A percentile compares a stretch with the other conserved stretches of the same genome.
These are phyloP conservation scores for Vulpes vulpes DNA, from an alignment of 2,113 vertebrate genomes.

Conservation along the genomic window DNA sequence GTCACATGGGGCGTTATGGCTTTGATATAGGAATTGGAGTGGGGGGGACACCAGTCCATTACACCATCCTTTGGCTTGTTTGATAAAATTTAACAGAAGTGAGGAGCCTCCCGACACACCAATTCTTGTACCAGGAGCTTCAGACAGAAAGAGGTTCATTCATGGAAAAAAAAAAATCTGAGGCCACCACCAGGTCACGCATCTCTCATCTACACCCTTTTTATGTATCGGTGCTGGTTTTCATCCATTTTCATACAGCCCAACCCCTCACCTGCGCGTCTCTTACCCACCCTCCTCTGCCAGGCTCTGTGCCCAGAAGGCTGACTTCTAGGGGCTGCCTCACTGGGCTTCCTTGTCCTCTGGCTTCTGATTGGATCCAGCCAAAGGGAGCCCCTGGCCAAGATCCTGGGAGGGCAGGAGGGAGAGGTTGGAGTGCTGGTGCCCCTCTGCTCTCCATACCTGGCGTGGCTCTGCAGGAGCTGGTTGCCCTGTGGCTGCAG, in stretches of 20 bases:
- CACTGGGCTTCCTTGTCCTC: not conserved
- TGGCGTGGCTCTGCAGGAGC: not conserved
- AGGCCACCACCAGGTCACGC: not conserved
- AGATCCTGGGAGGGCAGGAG: not conserved
- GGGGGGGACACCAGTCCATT: not conserved
- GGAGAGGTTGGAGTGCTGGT: accelerated
- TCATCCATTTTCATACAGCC: accelerated
- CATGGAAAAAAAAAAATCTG: not conserved
- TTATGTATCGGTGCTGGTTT: accelerated
- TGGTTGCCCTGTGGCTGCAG: accelerated
- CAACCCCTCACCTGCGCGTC: accelerated
- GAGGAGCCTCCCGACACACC: not conserved
- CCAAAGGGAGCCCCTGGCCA: not conserved
- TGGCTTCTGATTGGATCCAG: not conserved
- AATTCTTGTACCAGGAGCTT: not conserved
- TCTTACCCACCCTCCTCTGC: too few relatives aligned
- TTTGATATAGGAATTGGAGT: not conserved
- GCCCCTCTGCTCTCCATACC: not conserved
- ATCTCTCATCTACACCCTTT: not conserved
- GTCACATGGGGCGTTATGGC: not conserved
- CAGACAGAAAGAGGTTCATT: not conserved
- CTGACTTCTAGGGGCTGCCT: too few relatives aligned
- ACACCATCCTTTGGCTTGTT: not conserved
- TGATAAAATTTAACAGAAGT: not conserved
- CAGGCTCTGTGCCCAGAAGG: not conserved